Base-by-base conservation (phyloP, 2,113 vertebrate species). In the Galeopterus variegatus region DNA sequence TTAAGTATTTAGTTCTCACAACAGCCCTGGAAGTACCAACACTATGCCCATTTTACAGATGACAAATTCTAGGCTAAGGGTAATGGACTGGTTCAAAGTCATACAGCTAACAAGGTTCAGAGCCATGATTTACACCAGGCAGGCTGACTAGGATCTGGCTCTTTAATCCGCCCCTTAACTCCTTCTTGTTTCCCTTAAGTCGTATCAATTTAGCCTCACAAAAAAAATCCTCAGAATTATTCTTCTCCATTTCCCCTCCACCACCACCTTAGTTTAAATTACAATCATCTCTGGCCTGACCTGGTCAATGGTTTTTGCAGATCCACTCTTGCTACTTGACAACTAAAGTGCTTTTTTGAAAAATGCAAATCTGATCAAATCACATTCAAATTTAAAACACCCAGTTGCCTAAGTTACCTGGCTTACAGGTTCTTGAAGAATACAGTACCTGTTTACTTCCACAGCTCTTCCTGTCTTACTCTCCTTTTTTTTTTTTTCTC, bases 321-420 rank as follows among this genome's bases (percentile, higher is more conserved):
- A 75, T 33, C 81, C 36, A n/a, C 56, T 73, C 41, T 81, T 81
- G 58, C 31, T 72, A 60, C 12, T 19, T 58, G 26, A 60, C 26
- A 56, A 73, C 17, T 18, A 45, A 88, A 70, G 14, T 45, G 9
- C 0, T 36, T 69, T 69, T 69, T 52, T 28, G 28, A 54, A 76
- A 83, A 65, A 8, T 79, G 64, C 15, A 84, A 88, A 93, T 33
- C 41, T 58, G 14, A 75, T 82, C 41, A 81, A 65, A 33, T 73
- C 54, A 76, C 19, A 56, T 4, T 7, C 19, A 69, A 26, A 69
- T 26, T 87, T 21, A 45, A 85, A 91, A 82, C 36, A 81, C 18
- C 24, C 58, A 65, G 1, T 11, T 72, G 45, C 45, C 45, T 41
- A 41, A 41, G 41, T 64, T 36, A 45, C 52, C 50, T 60, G 69